These are phyloP conservation scores for Gymnodraco acuticeps DNA, from an alignment of 2,797 vertebrate genomes.

Conservation along the genomic window DNA sequence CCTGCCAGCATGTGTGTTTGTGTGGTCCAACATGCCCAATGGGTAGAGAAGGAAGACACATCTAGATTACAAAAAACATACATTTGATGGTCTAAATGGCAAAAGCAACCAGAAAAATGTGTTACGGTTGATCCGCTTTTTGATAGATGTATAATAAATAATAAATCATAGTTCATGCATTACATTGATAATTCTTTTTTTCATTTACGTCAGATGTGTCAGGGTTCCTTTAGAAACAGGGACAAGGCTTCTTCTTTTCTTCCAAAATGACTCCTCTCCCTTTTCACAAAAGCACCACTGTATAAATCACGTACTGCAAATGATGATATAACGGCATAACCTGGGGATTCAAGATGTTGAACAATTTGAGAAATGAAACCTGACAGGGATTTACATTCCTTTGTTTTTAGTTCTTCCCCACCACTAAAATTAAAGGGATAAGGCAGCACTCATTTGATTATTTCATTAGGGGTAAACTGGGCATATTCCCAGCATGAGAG, in stretches of 20 bases:
- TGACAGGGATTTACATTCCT: conserved; percentile 34
- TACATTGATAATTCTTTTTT: conserved; percentile 14
- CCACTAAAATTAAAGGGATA: conserved; percentile 53
- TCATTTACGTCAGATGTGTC: conserved; percentile 45
- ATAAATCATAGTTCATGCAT: background rate
- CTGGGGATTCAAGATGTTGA: conserved; percentile 28
- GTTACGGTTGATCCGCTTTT: no score
- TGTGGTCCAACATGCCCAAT: no score
- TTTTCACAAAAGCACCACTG: conserved; percentile 51
- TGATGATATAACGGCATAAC: conserved; percentile 51
- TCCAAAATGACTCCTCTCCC: conserved; percentile 51
- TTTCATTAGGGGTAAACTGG: conserved; percentile 50
- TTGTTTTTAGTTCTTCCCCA: conserved; percentile 41
- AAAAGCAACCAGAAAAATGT: no score
- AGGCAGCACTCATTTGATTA: conserved; percentile 57
- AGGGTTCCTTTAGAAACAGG: no score
- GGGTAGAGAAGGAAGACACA: no score
- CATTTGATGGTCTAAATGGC: no score
- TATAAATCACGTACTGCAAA: conserved; percentile 66
- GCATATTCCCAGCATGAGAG: conserved; percentile 51
- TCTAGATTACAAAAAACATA: no score
- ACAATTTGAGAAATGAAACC: conserved; percentile 40
- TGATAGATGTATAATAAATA: no score
- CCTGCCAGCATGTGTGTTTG: no score
- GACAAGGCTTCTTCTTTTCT: conserved; percentile 12